Evolutionary conservation across 2,113 vertebrate species (phyloP), one percentile per base, ranked within the genome.

Genomic region (Eidolon helvum): DNA sequence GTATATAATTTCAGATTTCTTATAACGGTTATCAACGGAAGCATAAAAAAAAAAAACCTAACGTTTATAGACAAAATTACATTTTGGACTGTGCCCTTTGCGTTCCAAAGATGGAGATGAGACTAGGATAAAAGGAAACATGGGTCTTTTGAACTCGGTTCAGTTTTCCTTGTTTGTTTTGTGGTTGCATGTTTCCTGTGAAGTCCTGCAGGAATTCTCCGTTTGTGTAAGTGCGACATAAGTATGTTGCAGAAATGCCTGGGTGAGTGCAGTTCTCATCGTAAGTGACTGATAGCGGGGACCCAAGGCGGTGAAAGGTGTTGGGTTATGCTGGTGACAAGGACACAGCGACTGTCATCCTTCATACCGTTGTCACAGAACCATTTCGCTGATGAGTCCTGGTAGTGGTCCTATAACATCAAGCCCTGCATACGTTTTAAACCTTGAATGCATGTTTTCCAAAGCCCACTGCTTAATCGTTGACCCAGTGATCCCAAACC

Each of bases 151-250:
- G 68, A 65, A 66, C 16, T 30, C 43, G 7, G 38, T 72, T 63
- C 11, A 2, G 10, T 28, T 28, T 69, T 88, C 50, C 21, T 30
- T 69, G 57, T 69, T 68, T 24, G 26, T 48, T 55, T 18, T 9
- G 9, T 65, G 61, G 11, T 55, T 26, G 7, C 38, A 0, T 2
- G 1, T 26, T 35, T 35, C 53, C 66, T 40, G 3, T 16, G 2
- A 40, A n/a, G 53, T 28, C 38, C 59, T 35, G 1, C 10, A 15
- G 30, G 68, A 26, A 43, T 10, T n/a, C 11, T 65, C 1, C 7
- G 0, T 43, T 33, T 28, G 3, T 30, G 7, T 18, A 9, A 10
- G 24, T 2, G 6, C 11, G 33, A 1, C 1, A 0, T 26, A 24
- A 55, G 8, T 5, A 5, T 10, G 5, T n/a, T 4, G 9, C 8